Evolutionary conservation across 2,888 invertebrate species (phyloP), one percentile per base, ranked within the genome.

Genomic region (Pristionchus japonicus): DNA sequence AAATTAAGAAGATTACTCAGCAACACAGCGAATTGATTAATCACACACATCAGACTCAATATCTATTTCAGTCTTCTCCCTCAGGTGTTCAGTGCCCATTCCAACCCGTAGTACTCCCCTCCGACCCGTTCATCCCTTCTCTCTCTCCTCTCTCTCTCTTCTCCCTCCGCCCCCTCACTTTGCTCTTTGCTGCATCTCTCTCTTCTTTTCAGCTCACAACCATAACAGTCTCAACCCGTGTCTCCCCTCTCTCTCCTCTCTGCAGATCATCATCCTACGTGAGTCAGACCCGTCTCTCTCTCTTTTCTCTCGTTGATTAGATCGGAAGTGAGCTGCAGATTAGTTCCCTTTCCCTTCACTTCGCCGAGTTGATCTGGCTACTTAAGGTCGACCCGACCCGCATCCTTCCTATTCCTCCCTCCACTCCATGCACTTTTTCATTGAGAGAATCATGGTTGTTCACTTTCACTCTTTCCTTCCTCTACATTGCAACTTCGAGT

Each of bases 321-420:
- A 74, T 74, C 74, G 74, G 74, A 74, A 74, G 74, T 74, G 37
- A 67, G 31, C 67, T 67, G 67, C 67, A 67, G 67, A 67, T 67
- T 67, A 67, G 67, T 17, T n/a, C 27, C 34, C 67, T 37, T 67
- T 2, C 64, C 64, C 13, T 27, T 64, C 11, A 23, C 31, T 37
- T 37, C 74, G 74, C 37, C 20, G 20, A 37, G 40, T 74, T 74
- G 74, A 74, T 74, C 74, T 43, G 74, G 1, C 74, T 74, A 74
- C 74, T 74, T 74, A 74, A 74, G 74, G 74, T 74, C 74, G 74
- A 74, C 74, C 74, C 74, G 74, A 70, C 61, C 61, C 61, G 61
- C 67, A 67, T 67, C 34, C 34, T 27, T 27, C 67, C 67, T 31
- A 15, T 7, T 23, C 20, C 23, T 23, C 23, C 52, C 23, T 64